Evolutionary conservation across 2,113 vertebrate species (phyloP), one percentile per base, ranked within the genome.

Genomic region (Anhinga rufa): DNA sequence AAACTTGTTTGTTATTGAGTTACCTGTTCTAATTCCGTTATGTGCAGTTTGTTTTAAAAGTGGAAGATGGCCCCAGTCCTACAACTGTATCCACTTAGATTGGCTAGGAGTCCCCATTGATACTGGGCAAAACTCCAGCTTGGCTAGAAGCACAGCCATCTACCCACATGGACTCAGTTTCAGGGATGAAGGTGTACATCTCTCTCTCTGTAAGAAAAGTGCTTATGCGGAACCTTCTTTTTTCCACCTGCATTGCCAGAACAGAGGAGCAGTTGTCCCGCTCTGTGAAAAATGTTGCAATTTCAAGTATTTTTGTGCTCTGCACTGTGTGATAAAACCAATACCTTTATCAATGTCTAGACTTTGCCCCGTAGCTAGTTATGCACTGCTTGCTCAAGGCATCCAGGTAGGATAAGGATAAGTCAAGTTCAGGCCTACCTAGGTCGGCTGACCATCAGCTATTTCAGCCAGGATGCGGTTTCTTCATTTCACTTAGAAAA

Each of bases 101-200:
- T 18, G 76, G 36, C 34, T 57, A 49, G 28, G 34, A 74, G 10
- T 31, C 34, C 26, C 16, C 17, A 18, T 0, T 52, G 44, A 61
- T 57, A 44, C 10, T 29, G 42, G 55, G 16, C 32, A 68, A 60
- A 84, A 17, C 28, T 66, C 34, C 42, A 31, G 11, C 54, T 66
- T 71, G 42, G 9, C 48, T 58, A 8, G 51, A 74, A 86, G 69
- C n/a, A 15, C 26, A 10, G 40, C 32, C 21, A 26, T 24, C 38
- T 20, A 31, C 29, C 4, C 24, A 12, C 9, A 17, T 4, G 14
- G 38, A 40, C 36, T 72, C 28, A 14, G 24, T 76, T 61, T 61
- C 66, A 60, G 46, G 26, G 52, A 22, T 28, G 46, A 68, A 62
- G 32, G 14, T 0, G 0, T 72, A 40, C 3, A 3, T 18, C 3